Conservation (phyloP, 2,797 vertebrate genomes). For the Eulemur albifrons region DNA sequence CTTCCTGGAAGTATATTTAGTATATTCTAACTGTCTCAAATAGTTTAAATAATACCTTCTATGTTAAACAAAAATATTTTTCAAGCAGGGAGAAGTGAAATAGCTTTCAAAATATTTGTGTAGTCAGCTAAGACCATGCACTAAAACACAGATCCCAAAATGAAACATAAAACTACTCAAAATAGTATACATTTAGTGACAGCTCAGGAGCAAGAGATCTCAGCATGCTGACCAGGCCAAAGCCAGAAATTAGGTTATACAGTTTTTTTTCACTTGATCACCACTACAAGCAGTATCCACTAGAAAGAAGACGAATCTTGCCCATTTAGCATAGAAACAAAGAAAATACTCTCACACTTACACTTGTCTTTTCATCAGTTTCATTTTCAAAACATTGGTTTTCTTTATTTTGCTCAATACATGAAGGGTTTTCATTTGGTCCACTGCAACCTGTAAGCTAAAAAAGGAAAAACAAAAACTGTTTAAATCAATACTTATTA, state of each 20-base stretch:
- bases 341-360: conserved; percentile 63
- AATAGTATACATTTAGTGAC: not conserved
- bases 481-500: not conserved
- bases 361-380: conserved; percentile 76
- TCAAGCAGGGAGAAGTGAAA: not conserved
- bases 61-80: conserved; percentile 40
- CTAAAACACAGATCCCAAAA: conserved; percentile 10
- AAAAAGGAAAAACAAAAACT: not conserved
- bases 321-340: not conserved
- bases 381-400: conserved; percentile 73
- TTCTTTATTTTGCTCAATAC: conserved; percentile 72
- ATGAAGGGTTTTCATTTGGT: conserved; percentile 65
- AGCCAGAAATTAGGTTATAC: not conserved
- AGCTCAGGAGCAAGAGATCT: not conserved
- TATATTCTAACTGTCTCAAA: not conserved
- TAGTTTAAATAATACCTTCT: not conserved
- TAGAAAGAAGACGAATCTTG: not conserved
- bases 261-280: not conserved
- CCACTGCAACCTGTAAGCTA: conserved; percentile 76
- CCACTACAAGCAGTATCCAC: not conserved
- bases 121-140: not conserved
- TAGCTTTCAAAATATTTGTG: not conserved
- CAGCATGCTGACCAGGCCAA: not conserved
- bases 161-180: not conserved
- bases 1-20: conserved; percentile 40